A percentile compares a stretch with the other conserved stretches of the same genome.
phyloP scores from a whole-genome alignment of 2,888 invertebrate genomes.

The Noctua janthina region DNA sequence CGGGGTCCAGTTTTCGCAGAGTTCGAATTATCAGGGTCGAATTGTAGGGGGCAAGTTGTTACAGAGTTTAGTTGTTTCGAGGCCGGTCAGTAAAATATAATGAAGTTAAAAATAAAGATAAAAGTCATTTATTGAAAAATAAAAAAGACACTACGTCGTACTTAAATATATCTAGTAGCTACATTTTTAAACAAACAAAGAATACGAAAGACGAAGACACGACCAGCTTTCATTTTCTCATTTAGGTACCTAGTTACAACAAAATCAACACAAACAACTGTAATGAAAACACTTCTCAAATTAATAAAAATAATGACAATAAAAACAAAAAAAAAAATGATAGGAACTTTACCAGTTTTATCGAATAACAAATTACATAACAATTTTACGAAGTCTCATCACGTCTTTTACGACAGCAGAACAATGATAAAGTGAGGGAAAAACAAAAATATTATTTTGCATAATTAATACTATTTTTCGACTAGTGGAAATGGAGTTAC shows the following conservation, averaged over 20 bases:
- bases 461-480: background rate
- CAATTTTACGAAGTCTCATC: background rate
- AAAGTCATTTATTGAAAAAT: constrained; percentile 28
- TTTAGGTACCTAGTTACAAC: background rate
- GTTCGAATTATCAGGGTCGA: background rate
- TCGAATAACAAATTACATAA: background rate
- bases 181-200: background rate
- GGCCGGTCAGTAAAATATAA: background rate
- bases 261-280: background rate
- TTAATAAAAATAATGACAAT: background rate
- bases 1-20: background rate
- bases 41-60: background rate
- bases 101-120: background rate
- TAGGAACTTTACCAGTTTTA: background rate
- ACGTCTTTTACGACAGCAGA: background rate
- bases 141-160: background rate
- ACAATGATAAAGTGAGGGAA: background rate
- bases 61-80: background rate
- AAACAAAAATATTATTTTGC: background rate
- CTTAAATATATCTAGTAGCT: background rate
- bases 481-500: background rate
- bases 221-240: background rate
- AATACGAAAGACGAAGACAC: no score
- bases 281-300: background rate
- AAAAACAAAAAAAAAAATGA: background rate